phyloP scores from a whole-genome alignment of 1,140 invertebrate genomes.

The Sitodiplosis mosellana region DNA sequence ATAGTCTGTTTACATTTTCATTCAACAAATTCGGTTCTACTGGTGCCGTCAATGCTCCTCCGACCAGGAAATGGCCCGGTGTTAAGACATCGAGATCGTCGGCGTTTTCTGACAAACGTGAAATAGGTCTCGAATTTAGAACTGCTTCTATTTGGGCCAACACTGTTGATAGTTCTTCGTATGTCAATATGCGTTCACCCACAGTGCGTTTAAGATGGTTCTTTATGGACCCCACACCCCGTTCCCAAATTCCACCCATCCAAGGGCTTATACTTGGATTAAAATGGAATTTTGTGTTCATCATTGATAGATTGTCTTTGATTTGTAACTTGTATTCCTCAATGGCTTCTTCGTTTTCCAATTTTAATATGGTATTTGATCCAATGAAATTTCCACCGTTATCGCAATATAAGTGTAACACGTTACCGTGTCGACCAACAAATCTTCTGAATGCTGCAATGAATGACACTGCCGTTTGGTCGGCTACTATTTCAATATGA shows the following conservation, averaged over 20 bases:
- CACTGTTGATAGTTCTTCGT: neutral
- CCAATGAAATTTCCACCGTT: conserved; percentile 13
- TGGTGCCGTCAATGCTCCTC: neutral
- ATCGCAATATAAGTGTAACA: conserved; percentile 12
- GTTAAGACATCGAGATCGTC: no score
- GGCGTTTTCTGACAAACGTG: no score
- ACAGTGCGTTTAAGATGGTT: conserved; percentile 2
- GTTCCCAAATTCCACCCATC: conserved; percentile 10
- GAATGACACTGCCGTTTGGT: conserved; percentile 10
- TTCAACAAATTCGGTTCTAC: neutral
- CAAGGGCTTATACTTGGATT: conserved; percentile 11
- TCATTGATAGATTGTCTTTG: neutral
- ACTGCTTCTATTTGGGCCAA: neutral
- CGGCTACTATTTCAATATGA: conserved; percentile 12
- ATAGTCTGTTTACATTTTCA: neutral
- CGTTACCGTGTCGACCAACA: conserved; percentile 6
- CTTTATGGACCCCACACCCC: conserved; percentile 3
- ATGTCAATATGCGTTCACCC: neutral
- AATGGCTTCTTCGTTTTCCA: neutral
- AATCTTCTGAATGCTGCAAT: conserved; percentile 10
- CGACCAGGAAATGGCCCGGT: neutral
- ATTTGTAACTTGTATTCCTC: neutral
- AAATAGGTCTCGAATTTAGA: neutral
- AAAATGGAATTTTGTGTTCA: conserved; percentile 8
- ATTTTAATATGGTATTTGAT: neutral